A percentile compares a stretch with the other conserved stretches of the same genome.
Conservation (phyloP, 2,797 vertebrate species). For the Coccyzus lansbergi region DNA sequence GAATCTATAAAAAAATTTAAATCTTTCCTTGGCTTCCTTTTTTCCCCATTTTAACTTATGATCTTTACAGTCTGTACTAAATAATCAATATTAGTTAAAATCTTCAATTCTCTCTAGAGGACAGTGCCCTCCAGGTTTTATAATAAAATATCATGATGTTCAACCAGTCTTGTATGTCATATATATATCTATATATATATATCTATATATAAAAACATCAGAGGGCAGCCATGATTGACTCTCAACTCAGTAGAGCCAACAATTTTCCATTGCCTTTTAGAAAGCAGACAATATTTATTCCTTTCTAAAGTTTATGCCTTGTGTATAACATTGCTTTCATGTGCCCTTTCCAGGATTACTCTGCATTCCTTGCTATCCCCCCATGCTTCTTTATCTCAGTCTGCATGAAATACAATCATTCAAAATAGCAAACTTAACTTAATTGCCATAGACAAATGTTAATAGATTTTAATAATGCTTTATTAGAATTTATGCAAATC, state of each 20-base stretch:
- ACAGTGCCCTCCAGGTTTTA: slow-evolving; percentile 69
- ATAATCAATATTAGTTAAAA: slow-evolving; percentile 80
- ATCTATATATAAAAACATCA: slow-evolving; percentile 75
- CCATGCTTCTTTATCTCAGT: slow-evolving; percentile 61
- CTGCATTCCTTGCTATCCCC: slow-evolving; percentile 53
- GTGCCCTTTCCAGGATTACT: slow-evolving; percentile 45
- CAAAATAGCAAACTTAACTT: slow-evolving; percentile 77
- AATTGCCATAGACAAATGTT: slow-evolving; percentile 84
- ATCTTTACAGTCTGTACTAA: slow-evolving; percentile 68
- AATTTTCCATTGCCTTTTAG: slow-evolving; percentile 60
- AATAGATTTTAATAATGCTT: slow-evolving; percentile 83
- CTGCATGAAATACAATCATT: slow-evolving; percentile 72
- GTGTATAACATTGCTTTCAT: background rate
- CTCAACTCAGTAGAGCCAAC: slow-evolving; percentile 46
- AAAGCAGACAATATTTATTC: slow-evolving; percentile 64
- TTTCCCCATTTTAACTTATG: background rate
- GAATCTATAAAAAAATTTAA: slow-evolving; percentile 6
- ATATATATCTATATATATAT: background rate
- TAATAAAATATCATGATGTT: slow-evolving; percentile 75
- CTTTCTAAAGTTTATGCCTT: slow-evolving; percentile 33
- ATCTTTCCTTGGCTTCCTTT: slow-evolving; percentile 1
- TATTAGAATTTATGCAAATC: slow-evolving; percentile 84
- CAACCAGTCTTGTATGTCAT: slow-evolving; percentile 53
- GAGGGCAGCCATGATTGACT: slow-evolving; percentile 61
- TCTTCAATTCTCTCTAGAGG: slow-evolving; percentile 70